These are phyloP conservation scores for Conomelus anceps DNA, from an alignment of 2,888 invertebrate genomes.

Conservation along the genomic window DNA sequence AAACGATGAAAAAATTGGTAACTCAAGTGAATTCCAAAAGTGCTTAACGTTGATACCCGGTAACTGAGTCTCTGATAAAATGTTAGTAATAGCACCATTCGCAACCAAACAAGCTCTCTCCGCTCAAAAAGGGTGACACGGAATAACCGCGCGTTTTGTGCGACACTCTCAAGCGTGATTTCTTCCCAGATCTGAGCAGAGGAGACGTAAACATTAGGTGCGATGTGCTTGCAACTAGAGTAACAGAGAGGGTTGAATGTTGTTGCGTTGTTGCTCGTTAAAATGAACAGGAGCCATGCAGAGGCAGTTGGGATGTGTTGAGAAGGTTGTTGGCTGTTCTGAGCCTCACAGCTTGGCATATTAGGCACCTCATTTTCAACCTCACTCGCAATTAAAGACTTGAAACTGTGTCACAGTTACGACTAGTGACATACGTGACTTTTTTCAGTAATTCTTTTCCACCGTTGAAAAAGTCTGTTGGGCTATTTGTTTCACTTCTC, in stretches of 20 bases:
- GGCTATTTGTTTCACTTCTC: not conserved
- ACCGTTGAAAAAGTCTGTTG: not conserved
- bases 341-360: not conserved
- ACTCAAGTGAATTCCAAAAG: too few species aligned
- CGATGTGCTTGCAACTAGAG: not conserved
- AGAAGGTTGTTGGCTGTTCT: not conserved
- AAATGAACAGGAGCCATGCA: not conserved
- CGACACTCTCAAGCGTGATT: not conserved
- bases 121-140: not conserved
- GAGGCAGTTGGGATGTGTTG: not conserved
- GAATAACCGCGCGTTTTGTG: not conserved
- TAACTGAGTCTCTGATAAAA: too few species aligned
- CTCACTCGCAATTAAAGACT: not conserved
- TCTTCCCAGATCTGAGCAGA: not conserved
- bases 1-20: too few species aligned
- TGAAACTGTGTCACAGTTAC: not conserved
- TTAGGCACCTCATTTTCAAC: not conserved
- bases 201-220: not conserved
- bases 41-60: too few species aligned
- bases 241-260: not conserved
- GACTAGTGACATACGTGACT: not conserved
- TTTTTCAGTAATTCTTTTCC: not conserved
- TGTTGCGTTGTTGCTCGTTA: not conserved
- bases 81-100: too few species aligned
- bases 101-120: too few species aligned